Base-by-base conservation (phyloP, 2,113 vertebrate species). In the Sebastes schlegelii region DNA sequence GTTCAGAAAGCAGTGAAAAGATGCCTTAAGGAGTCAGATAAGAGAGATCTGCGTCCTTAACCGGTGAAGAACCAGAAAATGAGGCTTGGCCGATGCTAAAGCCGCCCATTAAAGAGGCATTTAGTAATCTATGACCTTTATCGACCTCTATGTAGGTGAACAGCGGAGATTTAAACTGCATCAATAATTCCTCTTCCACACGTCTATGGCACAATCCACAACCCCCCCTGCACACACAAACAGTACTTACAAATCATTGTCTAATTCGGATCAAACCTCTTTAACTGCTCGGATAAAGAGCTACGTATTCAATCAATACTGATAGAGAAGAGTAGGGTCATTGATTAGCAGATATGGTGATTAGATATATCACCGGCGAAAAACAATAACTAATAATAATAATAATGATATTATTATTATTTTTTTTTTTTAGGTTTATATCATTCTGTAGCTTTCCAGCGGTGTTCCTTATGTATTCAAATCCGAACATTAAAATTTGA, bases 181-280 rank as follows among this genome's bases (percentile, higher is more conserved):
- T 52, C 54, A 40, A 46, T 84, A 45, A 74, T 79, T 54, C 54
- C 13, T 74, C 75, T 54, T 83, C 11, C 17, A 46, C 42, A 16
- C 0, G 43, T 12, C 51, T 48, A 7, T 8, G n/a, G 46, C 40
- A 70, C 11, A 40, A n/a, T 40, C 21, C 13, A 60, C 55, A 68
- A 63, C 40, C 40, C 40, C 54, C 60, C 5, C 46, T 17, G 21
- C 46, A 68, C 45, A 49, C 49, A 40, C 8, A 40, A 40, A 17
- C 65, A 14, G 34, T 26, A 26, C 54, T 58, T 4, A 12, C 45
- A 49, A 16, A 11, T 52, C 11, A 8, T 46, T 46, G 19, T 23
- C 8, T 43, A 1, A 19, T 61, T 5, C 0, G 2, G 45, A 34
- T 74, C 9, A 34, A 19, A 62, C 57, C 46, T 71, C 0, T 2